These are phyloP conservation scores for Spermophilus dauricus DNA, from an alignment of 2,113 vertebrate genomes.

Conservation along the genomic window DNA sequence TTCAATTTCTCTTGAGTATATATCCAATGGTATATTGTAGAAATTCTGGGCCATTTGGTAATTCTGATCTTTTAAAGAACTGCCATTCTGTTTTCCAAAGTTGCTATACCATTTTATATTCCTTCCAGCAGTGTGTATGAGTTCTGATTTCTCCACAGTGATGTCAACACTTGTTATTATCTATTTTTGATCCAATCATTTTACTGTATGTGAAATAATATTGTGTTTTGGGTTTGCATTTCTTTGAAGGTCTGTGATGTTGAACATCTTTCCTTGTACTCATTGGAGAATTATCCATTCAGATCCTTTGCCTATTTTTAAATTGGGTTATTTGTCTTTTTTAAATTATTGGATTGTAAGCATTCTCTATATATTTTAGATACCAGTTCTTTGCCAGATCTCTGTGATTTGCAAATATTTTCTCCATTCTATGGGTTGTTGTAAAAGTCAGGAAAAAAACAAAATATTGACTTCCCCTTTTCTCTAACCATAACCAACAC, in stretches of 20 bases:
- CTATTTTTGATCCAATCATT: not conserved
- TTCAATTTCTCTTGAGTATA: too few relatives aligned
- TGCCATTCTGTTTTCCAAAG: not conserved
- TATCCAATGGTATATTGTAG: not conserved
- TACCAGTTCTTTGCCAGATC: too few relatives aligned
- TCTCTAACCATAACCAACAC: too few relatives aligned
- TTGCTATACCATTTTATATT: too few relatives aligned
- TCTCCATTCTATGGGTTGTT: too few relatives aligned
- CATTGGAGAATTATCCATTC: not conserved
- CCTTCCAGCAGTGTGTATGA: too few relatives aligned
- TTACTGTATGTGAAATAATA: not conserved
- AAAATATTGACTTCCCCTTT: too few relatives aligned
- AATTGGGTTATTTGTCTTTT: not conserved
- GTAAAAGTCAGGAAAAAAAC: too few relatives aligned
- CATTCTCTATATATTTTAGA: too few relatives aligned
- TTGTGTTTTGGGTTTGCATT: not conserved
- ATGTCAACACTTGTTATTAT: not conserved
- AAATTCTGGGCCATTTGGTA: not conserved
- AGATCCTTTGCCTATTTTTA: not conserved
- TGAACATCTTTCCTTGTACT: not conserved
- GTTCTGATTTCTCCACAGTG: not conserved
- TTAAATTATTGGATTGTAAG: not conserved
- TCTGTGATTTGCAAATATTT: too few relatives aligned
- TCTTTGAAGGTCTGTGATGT: not conserved
- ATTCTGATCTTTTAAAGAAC: not conserved